phyloP scores from a whole-genome alignment of 2,797 vertebrate species.

The Natrix natrix region DNA sequence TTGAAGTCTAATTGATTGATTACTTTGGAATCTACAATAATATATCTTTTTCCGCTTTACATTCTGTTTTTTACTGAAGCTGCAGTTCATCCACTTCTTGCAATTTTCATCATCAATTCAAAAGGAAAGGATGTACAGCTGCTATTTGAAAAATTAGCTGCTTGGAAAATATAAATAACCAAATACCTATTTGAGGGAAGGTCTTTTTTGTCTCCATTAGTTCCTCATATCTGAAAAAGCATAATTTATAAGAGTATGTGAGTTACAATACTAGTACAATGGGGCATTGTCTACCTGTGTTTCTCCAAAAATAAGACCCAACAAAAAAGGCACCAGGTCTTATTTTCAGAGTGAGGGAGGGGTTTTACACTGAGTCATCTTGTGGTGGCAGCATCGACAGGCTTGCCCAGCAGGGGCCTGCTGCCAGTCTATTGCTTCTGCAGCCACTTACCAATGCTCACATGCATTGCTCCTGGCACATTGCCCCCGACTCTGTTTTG shows the following conservation, averaged over 20 bases:
- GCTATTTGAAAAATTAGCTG: constrained; percentile 3
- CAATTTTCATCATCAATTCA: rapidly evolving
- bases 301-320: too few species aligned
- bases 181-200: constrained; percentile 23
- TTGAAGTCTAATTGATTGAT: background rate
- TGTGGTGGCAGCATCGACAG: too few species aligned
- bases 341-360: too few species aligned
- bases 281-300: background rate
- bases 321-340: too few species aligned
- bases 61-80: constrained; percentile 6
- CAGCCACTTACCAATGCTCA: too few species aligned
- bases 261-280: constrained; percentile 42
- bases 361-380: too few species aligned
- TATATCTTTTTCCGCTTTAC: background rate
- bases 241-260: constrained; percentile 28
- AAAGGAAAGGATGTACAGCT: constrained; percentile 2
- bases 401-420: too few species aligned
- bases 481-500: too few species aligned
- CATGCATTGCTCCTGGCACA: too few species aligned
- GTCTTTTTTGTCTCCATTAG: constrained; percentile 29
- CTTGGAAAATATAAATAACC: constrained; percentile 28
- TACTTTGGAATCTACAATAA: background rate
- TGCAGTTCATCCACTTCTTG: background rate
- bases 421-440: too few species aligned
- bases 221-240: constrained; percentile 43